These are phyloP conservation scores for Alitta virens DNA, from an alignment of 2,888 invertebrate genomes.

Conservation along the genomic window DNA sequence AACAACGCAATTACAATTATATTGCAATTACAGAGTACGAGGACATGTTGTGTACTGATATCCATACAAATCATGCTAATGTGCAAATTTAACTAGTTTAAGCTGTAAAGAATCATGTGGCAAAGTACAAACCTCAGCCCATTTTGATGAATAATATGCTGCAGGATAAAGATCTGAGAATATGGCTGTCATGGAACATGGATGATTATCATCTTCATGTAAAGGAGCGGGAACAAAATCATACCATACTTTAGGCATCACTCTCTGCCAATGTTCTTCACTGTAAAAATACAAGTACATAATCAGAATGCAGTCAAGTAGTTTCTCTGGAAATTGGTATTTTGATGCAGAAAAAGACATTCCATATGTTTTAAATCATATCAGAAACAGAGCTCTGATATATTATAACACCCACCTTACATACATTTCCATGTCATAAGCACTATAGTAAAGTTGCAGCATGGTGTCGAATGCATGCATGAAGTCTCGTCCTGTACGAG, in stretches of 20 bases:
- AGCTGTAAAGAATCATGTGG: too few relatives aligned
- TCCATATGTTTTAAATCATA: too few relatives aligned
- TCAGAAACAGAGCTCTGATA: too few relatives aligned
- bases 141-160: constrained; percentile 78
- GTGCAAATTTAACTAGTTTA: not conserved
- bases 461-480: constrained; percentile 79
- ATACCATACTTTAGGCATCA: constrained; percentile 77
- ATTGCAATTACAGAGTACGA: not conserved
- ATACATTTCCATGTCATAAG: constrained; percentile 80
- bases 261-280: constrained; percentile 78
- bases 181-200: constrained; percentile 80
- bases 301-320: too few relatives aligned
- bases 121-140: constrained; percentile 70
- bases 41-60: not conserved
- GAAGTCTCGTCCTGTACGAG: constrained; percentile 64
- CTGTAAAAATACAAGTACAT: constrained; percentile 55
- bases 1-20: not conserved
- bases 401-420: constrained; percentile 64
- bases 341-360: too few relatives aligned
- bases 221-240: constrained; percentile 75
- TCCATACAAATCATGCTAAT: not conserved
- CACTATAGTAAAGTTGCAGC: constrained; percentile 76
- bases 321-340: too few relatives aligned
- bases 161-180: constrained; percentile 82
- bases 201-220: constrained; percentile 78